Base-by-base conservation (phyloP, 30 jellyfish, hydroid and myxozoan genomes). In the Aurelia aurita region DNA sequence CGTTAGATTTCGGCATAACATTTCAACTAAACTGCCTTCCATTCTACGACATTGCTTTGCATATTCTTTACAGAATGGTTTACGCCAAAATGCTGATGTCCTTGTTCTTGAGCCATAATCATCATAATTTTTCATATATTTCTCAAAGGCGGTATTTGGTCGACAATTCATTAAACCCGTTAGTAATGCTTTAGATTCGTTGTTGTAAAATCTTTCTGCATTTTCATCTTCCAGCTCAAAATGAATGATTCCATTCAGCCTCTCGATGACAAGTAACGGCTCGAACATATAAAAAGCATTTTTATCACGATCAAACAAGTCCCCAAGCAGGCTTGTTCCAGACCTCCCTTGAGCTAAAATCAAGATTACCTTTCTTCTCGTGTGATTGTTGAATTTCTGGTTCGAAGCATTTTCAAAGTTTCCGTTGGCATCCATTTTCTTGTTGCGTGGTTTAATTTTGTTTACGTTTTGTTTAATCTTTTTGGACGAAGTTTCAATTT, bases 261-360 rank as follows among this genome's bases (percentile, higher is more conserved):
- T 51, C 29, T 86, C 90, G 1, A 86, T 51, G 11, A 79, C 86
- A 23, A 47, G 68, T 11, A 75, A 69, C 7, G 96, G 96, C 49
- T 86, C 96, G 12, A 74, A 86, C 21, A 86, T 34, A 32, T 86
- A 86, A 26, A 86, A 74, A 25, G 86, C 90, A 22, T 86, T 71
- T 25, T 10, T 47, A 29, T 86, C 89, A 6, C 86, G 85, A 67
- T 86, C 77, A 31, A 86, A 74, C 22, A 86, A 19, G 26, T 74
- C 80, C 2, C 90, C 96, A 20, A 86, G 44, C 26, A 86, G 44
- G 34, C 89, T 74, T 67, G 80, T 75, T 46, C 96, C 96, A 12
- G 96, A 72, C 58, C 96, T 51, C 32, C 96, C 96, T 57, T 75
- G 96, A 16, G 89, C 87, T 35, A 86, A 29, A 23, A 86, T 86